Evolutionary conservation across 2,888 invertebrate species (phyloP), one percentile per base, ranked within the genome.

Genomic region (Ectropis crepuscularia): DNA sequence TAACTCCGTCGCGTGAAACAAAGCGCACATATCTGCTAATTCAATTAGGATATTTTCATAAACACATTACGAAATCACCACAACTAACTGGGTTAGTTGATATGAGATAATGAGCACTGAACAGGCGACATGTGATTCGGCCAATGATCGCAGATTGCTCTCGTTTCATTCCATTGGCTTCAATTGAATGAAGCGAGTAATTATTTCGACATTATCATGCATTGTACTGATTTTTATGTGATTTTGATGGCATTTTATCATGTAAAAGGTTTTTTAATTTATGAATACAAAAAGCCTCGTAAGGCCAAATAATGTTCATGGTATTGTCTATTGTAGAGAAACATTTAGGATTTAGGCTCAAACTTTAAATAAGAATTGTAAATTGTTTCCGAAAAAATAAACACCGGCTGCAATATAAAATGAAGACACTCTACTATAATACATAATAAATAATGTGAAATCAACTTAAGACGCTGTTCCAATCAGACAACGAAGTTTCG

Each of bases 161-260:
- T 74, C 70, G 79, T 81, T 85, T 79, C 81, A 79, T 78, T 76
- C 73, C 74, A 86, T 84, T 88, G 85, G 77, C 73, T 78, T 76
- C 86, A 89, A 89, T 89, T 90, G 83, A 83, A 80, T 81, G 79
- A 84, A 80, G 76, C 76, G 74, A 72, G 73, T 79, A 82, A 84
- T 81, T 80, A 79, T 76, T 76, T 80, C 74, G 70, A 74, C 74
- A 76, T 79, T 73, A 69, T 55, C 38, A 57, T 51, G 50, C 57
- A 49, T 65, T 46, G 50, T 53, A 41, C 6, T 51, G 53, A 49
- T 61, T 11, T 57, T 65, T 53, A 60, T 65, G 53, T 50, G 57
- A 45, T 54, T 57, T 57, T 55, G 38, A 36, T 51, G 45, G 45
- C 6, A 53, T 57, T 43, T 38, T 55, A 55, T 54, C 11, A 11